These are phyloP conservation scores for Anastatus disparis DNA, from an alignment of 1,140 invertebrate species.

Conservation along the genomic window DNA sequence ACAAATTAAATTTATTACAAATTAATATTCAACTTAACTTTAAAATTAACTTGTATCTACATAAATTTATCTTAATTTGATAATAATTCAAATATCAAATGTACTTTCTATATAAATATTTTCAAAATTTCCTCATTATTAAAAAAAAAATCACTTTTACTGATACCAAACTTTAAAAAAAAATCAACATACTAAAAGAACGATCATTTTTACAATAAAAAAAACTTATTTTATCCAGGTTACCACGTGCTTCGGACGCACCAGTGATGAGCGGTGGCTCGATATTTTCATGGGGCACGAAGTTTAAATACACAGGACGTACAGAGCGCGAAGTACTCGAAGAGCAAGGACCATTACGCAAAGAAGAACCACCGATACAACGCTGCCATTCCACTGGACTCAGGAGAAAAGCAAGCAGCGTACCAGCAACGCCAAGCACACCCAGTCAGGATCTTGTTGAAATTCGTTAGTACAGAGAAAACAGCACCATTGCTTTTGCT, in stretches of 20 bases:
- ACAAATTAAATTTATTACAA: no score
- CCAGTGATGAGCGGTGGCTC: constrained; percentile 91
- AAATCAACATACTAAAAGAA: no score
- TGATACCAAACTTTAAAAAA: no score
- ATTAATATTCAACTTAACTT: no score
- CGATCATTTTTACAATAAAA: no score
- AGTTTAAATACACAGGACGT: constrained; percentile 90
- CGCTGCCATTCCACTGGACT: constrained; percentile 71
- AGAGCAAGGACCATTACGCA: constrained; percentile 70
- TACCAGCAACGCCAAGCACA: constrained; percentile 86
- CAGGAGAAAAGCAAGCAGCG: constrained; percentile 82
- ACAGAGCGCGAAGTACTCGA: constrained; percentile 89
- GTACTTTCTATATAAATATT: no score
- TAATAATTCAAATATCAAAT: no score
- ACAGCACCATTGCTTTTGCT: constrained; percentile 40
- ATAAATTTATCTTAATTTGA: no score
- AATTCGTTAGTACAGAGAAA: constrained; percentile 61
- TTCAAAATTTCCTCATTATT: no score
- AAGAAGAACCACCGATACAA: constrained; percentile 72
- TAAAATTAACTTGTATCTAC: no score
- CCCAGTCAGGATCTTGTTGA: constrained; percentile 70
- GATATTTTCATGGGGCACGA: constrained; percentile 93
- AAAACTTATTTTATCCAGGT: constrained; percentile 64
- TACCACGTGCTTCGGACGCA: constrained; percentile 87
- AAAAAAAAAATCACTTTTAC: no score